phyloP scores from a whole-genome alignment of 2,888 invertebrate genomes.

The Nematopogon swammerdamellus region DNA sequence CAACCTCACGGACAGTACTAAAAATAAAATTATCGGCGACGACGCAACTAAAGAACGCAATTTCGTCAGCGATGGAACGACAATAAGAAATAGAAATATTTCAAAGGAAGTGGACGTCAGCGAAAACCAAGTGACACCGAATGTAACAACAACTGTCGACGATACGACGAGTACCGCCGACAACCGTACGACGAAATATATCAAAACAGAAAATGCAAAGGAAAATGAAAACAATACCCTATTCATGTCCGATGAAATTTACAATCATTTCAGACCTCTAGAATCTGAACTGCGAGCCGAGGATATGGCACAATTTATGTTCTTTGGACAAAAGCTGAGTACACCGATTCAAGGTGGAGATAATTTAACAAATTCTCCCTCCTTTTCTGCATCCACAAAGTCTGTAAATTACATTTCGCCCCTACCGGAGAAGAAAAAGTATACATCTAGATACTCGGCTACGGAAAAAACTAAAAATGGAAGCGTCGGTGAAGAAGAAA shows the following conservation, averaged over 20 bases:
- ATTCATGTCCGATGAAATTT: constrained; percentile 59
- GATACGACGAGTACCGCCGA: too few relatives aligned
- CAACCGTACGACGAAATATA: constrained; percentile 24
- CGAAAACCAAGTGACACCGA: not conserved
- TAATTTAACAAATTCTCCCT: constrained; percentile 44
- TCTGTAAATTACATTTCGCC: constrained; percentile 41
- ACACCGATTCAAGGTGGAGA: constrained; percentile 31
- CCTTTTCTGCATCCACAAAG: constrained; percentile 45
- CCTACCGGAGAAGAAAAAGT: constrained; percentile 39
- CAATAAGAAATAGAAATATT: constrained; percentile 9
- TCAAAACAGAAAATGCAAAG: constrained; percentile 35
- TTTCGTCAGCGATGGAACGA: constrained; percentile 18
- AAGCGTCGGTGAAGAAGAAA: constrained; percentile 53
- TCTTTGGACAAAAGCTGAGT: constrained; percentile 64
- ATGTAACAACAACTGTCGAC: constrained; percentile 18
- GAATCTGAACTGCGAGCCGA: constrained; percentile 61
- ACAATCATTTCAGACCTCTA: constrained; percentile 62
- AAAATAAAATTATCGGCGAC: constrained; percentile 22
- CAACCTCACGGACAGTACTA: constrained; percentile 30
- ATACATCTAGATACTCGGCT: constrained; percentile 42
- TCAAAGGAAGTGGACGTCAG: constrained; percentile 10
- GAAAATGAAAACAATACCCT: constrained; percentile 49
- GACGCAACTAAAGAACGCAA: constrained; percentile 21
- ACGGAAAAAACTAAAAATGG: constrained; percentile 47
- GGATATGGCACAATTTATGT: constrained; percentile 67